Percentiles rank a stretch among this genome's conserved stretches.
Evolutionary conservation across 2,888 invertebrate species (phyloP).

Genomic region (Acronicta alni): DNA sequence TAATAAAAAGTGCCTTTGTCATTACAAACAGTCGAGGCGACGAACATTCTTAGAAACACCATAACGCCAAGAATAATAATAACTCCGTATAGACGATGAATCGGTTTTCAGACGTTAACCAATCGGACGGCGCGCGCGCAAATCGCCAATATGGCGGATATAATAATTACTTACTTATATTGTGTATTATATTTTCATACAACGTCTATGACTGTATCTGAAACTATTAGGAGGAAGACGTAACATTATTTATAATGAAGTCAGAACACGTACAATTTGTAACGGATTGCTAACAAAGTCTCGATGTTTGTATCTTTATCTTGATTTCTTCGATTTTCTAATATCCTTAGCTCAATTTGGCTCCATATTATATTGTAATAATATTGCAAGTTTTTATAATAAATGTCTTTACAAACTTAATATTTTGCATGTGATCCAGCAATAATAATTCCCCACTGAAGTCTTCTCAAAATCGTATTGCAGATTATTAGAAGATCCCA

Average conservation of each 20-base stretch:
- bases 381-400: no score
- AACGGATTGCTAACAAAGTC: constrained; percentile 44
- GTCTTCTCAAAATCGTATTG: no score
- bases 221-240: constrained; percentile 51
- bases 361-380: background rate
- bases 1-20: constrained; percentile 86
- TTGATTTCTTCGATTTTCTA: constrained; percentile 13
- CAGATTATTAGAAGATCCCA: constrained; percentile 19
- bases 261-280: constrained; percentile 50
- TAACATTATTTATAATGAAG: constrained; percentile 43
- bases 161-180: constrained; percentile 58
- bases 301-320: constrained; percentile 32
- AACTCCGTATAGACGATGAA: constrained; percentile 66
- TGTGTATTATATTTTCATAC: constrained; percentile 49
- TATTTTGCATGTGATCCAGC: background rate
- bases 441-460: constrained; percentile 15
- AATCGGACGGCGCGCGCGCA: constrained; percentile 68
- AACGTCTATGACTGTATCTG: constrained; percentile 49
- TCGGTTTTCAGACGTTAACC: constrained; percentile 71
- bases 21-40: constrained; percentile 77
- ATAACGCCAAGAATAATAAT: constrained; percentile 74
- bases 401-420: background rate
- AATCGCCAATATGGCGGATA: constrained; percentile 75
- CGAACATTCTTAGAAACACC: constrained; percentile 77
- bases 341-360: background rate